A percentile compares a stretch with the other conserved stretches of the same genome.
Conservation (phyloP, 2,888 invertebrate species). For the Seladonia tumulorum region DNA sequence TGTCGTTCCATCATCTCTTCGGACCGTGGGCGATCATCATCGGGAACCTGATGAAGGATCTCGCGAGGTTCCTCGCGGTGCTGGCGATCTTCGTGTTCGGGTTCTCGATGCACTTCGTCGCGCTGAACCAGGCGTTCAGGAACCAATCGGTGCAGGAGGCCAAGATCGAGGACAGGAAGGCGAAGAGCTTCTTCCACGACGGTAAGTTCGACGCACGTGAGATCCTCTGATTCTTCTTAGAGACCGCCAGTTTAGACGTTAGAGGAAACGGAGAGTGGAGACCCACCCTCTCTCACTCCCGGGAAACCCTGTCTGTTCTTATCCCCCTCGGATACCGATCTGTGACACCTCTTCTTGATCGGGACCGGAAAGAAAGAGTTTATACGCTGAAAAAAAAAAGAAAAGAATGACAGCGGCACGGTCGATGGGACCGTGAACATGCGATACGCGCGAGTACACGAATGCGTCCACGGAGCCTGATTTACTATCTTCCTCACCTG, state of each 20-base stretch:
- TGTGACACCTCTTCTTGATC: constrained; percentile 16
- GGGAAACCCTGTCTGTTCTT: constrained; percentile 39
- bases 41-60: constrained; percentile 96
- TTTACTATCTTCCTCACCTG: not conserved
- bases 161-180: constrained; percentile 84
- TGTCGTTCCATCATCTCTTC: constrained; percentile 99
- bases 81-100: constrained; percentile 99
- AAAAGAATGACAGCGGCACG: constrained; percentile 38
- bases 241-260: not conserved
- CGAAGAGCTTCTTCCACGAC: constrained; percentile 88
- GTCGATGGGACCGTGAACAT: constrained; percentile 58
- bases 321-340: constrained; percentile 48
- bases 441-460: constrained; percentile 52
- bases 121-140: constrained; percentile 96
- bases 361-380: not conserved
- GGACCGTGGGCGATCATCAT: constrained; percentile 99
- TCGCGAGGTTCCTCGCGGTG: constrained; percentile 98
- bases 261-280: not conserved
- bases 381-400: no score
- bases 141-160: constrained; percentile 84
- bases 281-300: constrained; percentile 28
- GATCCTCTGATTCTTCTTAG: not conserved
- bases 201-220: constrained; percentile 86
- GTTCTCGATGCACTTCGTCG: constrained; percentile 98
- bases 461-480: not conserved